phyloP scores from a whole-genome alignment of 2,113 vertebrate genomes.

The Hiodon alosoides region DNA sequence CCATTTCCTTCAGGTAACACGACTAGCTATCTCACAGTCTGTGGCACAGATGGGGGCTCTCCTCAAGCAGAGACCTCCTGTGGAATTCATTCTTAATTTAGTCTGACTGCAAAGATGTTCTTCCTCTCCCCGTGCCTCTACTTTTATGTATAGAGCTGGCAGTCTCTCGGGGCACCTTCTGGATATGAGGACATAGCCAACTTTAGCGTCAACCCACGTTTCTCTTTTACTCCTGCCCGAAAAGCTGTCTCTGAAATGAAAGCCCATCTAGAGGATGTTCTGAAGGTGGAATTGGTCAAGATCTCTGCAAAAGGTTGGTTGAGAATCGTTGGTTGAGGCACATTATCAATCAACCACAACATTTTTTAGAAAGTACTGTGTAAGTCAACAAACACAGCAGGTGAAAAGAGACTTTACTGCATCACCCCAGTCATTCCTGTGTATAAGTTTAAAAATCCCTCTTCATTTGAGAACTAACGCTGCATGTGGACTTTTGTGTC shows the following conservation, averaged over 20 bases:
- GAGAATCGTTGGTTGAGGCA: not conserved
- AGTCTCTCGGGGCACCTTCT: slow-evolving; percentile 62
- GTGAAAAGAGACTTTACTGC: not conserved
- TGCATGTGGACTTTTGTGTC: not conserved
- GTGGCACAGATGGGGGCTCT: too few species aligned
- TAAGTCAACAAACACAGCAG: too few species aligned
- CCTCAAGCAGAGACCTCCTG: not conserved
- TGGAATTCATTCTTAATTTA: not conserved
- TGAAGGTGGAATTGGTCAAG: slow-evolving; percentile 57
- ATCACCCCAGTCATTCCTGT: not conserved
- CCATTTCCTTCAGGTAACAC: slow-evolving; percentile 64
- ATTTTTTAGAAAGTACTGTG: not conserved
- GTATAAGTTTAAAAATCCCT: not conserved
- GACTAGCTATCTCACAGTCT: not conserved
- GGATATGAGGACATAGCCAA: slow-evolving; percentile 67
- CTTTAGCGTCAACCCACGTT: slow-evolving; percentile 50
- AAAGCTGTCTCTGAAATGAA: slow-evolving; percentile 59
- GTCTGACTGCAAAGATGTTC: not conserved
- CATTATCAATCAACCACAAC: not conserved
- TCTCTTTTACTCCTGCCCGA: slow-evolving; percentile 61
- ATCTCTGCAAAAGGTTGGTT: slow-evolving; percentile 54
- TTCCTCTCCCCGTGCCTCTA: not conserved
- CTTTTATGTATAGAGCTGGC: slow-evolving; percentile 53
- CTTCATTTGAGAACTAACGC: not conserved
- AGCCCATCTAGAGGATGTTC: slow-evolving; percentile 60